Evolutionary conservation across 2,888 invertebrate genomes (phyloP), one percentile per base, ranked within the genome.

Genomic region (Elegia similella): DNA sequence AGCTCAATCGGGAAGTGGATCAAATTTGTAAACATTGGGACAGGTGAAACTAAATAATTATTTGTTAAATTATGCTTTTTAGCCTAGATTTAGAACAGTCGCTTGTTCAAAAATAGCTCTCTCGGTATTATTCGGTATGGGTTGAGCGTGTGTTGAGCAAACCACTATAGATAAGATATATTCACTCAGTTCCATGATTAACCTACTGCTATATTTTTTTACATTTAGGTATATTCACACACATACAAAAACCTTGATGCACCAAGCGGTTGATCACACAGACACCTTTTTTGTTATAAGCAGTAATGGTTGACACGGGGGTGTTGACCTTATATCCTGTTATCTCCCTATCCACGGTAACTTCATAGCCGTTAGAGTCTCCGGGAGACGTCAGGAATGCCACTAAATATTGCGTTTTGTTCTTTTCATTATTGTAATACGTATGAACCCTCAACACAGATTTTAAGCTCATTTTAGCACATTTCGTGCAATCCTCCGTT

Each of bases 351-450:
- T 88, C 81, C 7, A 96, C 86, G 0, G 95, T 95, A 0, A 93
- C 93, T 80, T 96, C 95, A 67, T 94, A 96, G 38, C 92, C 81
- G n/a, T n/a, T n/a, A 0, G 93, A 94, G 50, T 92, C 82, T 6
- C 94, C 94, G 0, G 95, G 96, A 1, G 79, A 74, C 8, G 95
- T 93, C 59, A 92, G 85, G 59, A 96, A 88, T 59, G 93, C 91
- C 42, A 95, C 79, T 30, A 96, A 91, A 70, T 94, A 93, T 68
- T 93, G 76, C 5, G 70, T 77, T 57, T 73, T 73, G 42, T 79
- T 83, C 15, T 72, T 67, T 55, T 67, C 58, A 10, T 74, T 75
- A 67, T 78, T 82, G 64, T 77, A 75, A 67, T 78, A 91, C 72
- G 76, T 80, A 68, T 83, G 87, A 59, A 75, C 82, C 32, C 92